Conservation (phyloP, 2,888 invertebrate species). For the Trypoxylon attenuatum region DNA sequence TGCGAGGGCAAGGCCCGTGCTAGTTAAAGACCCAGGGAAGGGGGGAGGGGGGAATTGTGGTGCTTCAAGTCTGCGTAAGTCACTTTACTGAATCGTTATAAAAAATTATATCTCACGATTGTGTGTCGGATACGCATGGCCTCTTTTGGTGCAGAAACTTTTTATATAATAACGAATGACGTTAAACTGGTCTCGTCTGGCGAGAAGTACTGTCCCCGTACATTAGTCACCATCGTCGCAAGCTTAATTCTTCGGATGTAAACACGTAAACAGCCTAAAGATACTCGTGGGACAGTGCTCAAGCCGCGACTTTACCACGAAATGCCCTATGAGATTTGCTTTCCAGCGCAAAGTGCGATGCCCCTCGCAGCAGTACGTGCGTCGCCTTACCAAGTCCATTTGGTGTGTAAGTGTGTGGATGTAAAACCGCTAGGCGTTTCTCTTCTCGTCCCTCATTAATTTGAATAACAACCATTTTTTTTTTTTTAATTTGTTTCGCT, state of each 20-base stretch:
- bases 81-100: conserved; percentile 10
- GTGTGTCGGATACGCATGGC: conserved; percentile 8
- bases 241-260: neutral
- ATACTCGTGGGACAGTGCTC: conserved; percentile 3
- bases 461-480: conserved; percentile 69
- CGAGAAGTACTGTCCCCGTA: neutral
- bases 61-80: neutral
- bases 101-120: conserved; percentile 27
- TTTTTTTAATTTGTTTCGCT: conserved; percentile 67
- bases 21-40: neutral
- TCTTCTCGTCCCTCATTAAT: conserved; percentile 48
- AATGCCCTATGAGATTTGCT: conserved; percentile 52
- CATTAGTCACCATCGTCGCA: neutral
- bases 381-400: conserved; percentile 46
- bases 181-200: neutral
- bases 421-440: conserved; percentile 71
- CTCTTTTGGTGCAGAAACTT: conserved; percentile 8
- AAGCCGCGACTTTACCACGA: conserved; percentile 28
- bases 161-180: neutral
- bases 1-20: conserved; percentile 27
- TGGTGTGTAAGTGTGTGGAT: conserved; percentile 50
- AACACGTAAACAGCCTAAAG: neutral
- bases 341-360: conserved; percentile 25
- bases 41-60: too few relatives aligned
- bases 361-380: conserved; percentile 47